These are phyloP conservation scores for Salvelinus alpinus DNA, from an alignment of 2,113 vertebrate genomes.

Conservation along the genomic window DNA sequence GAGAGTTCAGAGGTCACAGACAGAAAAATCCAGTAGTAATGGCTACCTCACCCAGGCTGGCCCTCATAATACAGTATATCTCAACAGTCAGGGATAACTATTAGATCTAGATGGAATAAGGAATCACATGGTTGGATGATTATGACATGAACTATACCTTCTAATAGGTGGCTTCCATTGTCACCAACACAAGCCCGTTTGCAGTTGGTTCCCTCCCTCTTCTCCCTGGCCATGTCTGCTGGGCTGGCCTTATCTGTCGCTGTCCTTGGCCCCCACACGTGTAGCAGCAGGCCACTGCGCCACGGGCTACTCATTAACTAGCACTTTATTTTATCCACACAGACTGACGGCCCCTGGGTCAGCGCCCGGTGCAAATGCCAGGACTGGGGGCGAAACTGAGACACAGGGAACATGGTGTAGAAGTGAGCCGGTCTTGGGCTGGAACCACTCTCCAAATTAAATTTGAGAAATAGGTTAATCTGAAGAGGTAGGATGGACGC, in stretches of 20 bases:
- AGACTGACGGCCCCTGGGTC: constrained; percentile 16
- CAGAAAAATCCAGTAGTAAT: neutral
- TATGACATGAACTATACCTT: too few species aligned
- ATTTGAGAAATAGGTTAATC: neutral
- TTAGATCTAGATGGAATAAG: too few species aligned
- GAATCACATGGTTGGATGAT: too few species aligned
- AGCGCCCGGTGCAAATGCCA: constrained; percentile 1
- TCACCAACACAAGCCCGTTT: too few species aligned
- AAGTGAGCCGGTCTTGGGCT: neutral
- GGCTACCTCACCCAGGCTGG: neutral
- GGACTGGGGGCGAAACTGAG: neutral
- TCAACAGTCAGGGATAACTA: too few species aligned
- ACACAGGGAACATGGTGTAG: neutral
- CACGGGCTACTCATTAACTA: constrained; percentile 58
- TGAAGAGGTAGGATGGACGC: neutral
- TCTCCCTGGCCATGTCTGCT: neutral
- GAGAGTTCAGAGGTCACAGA: too few species aligned
- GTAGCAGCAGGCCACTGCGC: constrained; percentile 40
- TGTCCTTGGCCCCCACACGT: constrained; percentile 61
- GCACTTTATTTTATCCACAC: constrained; percentile 52
- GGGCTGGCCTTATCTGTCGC: constrained; percentile 48
- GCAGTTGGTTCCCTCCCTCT: constrained; percentile 5
- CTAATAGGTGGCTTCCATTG: too few species aligned
- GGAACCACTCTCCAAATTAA: neutral
- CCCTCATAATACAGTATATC: neutral